A percentile compares a stretch with the other conserved stretches of the same genome.
phyloP scores from a whole-genome alignment of 2,113 vertebrate genomes.

The Bubalus kerabau region DNA sequence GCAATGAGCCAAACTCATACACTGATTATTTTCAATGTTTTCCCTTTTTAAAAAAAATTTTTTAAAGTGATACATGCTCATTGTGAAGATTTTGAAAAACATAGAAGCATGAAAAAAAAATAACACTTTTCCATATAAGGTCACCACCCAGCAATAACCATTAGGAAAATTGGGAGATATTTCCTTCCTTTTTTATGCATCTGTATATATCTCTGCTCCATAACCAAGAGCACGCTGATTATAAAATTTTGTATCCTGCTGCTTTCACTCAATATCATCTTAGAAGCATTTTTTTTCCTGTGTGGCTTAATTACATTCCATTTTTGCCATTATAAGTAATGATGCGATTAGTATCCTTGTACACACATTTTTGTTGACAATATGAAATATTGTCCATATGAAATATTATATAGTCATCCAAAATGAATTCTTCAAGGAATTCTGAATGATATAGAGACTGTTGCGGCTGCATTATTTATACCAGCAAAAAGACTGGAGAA shows the following conservation, averaged over 20 bases:
- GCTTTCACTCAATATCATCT: neutral
- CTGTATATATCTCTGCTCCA: neutral
- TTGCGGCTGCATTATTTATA: neutral
- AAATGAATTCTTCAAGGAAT: conserved; percentile 57
- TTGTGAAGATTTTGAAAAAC: neutral
- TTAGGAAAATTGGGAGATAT: neutral
- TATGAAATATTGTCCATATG: conserved; percentile 67
- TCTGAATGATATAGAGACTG: conserved; percentile 16
- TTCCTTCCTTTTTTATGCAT: neutral
- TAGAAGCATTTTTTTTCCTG: conserved; percentile 36
- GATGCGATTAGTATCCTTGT: conserved; percentile 45
- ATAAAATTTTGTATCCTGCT: neutral
- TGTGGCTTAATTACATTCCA: conserved; percentile 52
- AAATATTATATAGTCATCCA: conserved; percentile 58
- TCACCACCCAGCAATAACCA: neutral
- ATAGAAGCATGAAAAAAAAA: neutral
- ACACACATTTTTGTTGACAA: conserved; percentile 56
- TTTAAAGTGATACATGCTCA: neutral
- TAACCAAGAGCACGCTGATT: neutral
- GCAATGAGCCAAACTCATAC: neutral
- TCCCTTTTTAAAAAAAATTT: too few species aligned
- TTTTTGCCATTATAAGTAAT: conserved; percentile 58
- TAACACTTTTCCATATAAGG: neutral
- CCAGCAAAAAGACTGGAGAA: neutral
- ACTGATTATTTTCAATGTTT: neutral